Conservation (phyloP, 2,888 invertebrate species). For the Aleiodes testaceus region DNA sequence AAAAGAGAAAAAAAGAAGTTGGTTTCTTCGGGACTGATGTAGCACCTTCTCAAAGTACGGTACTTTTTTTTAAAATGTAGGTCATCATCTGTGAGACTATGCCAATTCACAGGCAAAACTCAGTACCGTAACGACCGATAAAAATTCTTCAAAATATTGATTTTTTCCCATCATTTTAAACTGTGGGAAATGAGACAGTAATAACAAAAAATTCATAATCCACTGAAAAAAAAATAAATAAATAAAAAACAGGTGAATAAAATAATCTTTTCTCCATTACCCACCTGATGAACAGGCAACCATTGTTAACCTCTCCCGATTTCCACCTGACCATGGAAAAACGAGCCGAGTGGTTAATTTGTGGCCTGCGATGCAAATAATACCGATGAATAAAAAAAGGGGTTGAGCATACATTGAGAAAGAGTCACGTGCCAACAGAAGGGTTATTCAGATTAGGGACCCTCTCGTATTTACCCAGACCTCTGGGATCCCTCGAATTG, state of each 20-base stretch:
- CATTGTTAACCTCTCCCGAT: constrained; percentile 1
- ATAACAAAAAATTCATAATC: too few species aligned
- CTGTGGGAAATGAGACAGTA: background rate
- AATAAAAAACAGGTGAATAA: too few species aligned
- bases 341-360: constrained; percentile 13
- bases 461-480: constrained; percentile 41
- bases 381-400: constrained; percentile 51
- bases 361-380: constrained; percentile 38
- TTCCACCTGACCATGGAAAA: constrained; percentile 1
- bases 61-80: constrained; percentile 43
- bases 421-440: constrained; percentile 55
- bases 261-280: too few species aligned
- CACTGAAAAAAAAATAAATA: too few species aligned
- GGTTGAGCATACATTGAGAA: constrained; percentile 53
- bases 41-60: constrained; percentile 34
- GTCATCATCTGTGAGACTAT: constrained; percentile 39
- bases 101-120: constrained; percentile 16
- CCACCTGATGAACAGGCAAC: constrained; percentile 17
- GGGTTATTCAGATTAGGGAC: constrained; percentile 71
- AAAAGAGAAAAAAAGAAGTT: constrained; percentile 32
- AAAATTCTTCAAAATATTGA: constrained; percentile 23
- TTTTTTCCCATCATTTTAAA: too few species aligned
- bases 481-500: constrained; percentile 23
- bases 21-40: constrained; percentile 22
- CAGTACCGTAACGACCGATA: constrained; percentile 3